phyloP scores from a whole-genome alignment of 2,797 vertebrate species.

The Danio aesculapii region DNA sequence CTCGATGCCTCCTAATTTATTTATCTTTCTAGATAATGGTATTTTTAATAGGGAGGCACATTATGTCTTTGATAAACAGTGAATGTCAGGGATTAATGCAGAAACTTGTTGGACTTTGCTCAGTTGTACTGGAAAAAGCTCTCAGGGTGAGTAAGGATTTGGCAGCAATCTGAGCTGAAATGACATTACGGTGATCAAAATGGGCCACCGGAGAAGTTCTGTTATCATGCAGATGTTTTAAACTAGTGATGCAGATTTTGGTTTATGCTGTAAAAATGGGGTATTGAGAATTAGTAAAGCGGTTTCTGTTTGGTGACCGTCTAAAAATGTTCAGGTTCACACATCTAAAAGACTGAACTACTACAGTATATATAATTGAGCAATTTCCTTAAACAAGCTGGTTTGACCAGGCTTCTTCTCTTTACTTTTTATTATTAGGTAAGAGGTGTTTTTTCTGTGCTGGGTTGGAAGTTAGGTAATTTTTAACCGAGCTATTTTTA shows the following conservation, averaged over 20 bases:
- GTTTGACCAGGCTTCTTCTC: neutral
- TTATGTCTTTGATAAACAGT: constrained; percentile 58
- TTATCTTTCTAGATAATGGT: constrained; percentile 53
- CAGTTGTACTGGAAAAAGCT: constrained; percentile 55
- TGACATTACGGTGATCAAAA: constrained; percentile 22
- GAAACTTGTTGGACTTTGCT: constrained; percentile 63
- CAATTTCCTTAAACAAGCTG: neutral
- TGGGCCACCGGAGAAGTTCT: constrained; percentile 1
- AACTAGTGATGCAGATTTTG: neutral
- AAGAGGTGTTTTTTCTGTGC: neutral
- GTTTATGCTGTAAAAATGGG: neutral
- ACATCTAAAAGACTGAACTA: neutral
- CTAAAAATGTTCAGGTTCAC: neutral
- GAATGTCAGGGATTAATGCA: constrained; percentile 64
- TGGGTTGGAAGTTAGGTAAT: neutral
- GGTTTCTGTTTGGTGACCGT: neutral
- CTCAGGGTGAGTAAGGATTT: constrained; percentile 60
- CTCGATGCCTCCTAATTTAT: constrained; percentile 46
- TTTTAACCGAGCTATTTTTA: neutral
- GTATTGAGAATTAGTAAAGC: neutral
- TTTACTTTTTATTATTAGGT: neutral
- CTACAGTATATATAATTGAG: neutral
- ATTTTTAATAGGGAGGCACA: constrained; percentile 42
- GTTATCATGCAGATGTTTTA: neutral
- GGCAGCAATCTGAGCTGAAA: constrained; percentile 13